A percentile compares a stretch with the other conserved stretches of the same genome.
phyloP scores from a whole-genome alignment of 2,888 invertebrate species.

The Ecdyonurus torrentis region DNA sequence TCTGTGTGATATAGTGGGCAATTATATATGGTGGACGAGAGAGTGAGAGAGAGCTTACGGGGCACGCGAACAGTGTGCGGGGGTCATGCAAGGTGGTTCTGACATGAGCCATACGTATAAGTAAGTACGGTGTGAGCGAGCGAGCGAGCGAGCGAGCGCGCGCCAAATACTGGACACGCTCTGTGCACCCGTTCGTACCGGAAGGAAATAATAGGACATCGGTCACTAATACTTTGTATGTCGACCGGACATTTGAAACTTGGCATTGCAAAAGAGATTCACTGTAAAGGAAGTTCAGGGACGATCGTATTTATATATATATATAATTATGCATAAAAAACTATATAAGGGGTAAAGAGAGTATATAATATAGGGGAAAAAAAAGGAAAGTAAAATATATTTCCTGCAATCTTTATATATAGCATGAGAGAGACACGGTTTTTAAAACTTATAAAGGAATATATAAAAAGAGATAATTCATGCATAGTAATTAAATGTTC shows the following conservation, averaged over 20 bases:
- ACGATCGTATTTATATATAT: background rate
- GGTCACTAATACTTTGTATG: background rate
- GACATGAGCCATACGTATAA: no score
- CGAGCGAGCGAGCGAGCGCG: background rate
- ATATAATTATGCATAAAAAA: no score
- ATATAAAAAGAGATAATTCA: background rate
- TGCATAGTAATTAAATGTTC: background rate
- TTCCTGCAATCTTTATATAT: background rate
- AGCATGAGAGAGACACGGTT: background rate
- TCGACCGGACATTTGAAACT: background rate
- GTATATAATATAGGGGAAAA: no score
- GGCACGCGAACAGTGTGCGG: no score
- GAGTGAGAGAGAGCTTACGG: no score
- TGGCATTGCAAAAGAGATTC: background rate
- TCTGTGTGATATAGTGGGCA: no score
- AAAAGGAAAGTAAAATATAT: background rate
- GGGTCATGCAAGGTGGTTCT: no score
- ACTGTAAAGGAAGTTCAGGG: background rate
- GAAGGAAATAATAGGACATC: background rate
- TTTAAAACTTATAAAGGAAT: background rate
- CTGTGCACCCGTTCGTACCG: background rate
- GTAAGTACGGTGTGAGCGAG: background rate
- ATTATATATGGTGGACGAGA: no score
- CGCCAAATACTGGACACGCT: background rate
- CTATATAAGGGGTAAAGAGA: no score